Base-by-base conservation (phyloP, 1,140 invertebrate species). In the Polypedilum vanderplanki region DNA sequence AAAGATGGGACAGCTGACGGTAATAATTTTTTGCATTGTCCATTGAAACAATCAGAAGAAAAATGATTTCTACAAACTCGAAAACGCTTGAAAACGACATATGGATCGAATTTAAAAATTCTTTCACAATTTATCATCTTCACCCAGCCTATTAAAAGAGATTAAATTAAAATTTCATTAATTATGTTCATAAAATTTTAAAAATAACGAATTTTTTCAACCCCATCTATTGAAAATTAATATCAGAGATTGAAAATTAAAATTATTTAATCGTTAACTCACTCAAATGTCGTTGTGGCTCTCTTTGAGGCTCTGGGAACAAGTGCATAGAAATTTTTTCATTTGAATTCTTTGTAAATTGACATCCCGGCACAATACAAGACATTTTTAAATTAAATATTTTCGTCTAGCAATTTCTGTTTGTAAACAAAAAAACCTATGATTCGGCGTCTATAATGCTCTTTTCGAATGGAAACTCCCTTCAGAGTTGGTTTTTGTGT, bases 11-110 rank as follows among this genome's bases (percentile, higher is more conserved):
- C 24, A 33, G 74, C 74, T 5, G 8, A 64, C 8, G 15, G 18
- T 1, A 75, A 12, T 15, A 75, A 9, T 18, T 46, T 41, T 4
- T 46, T 46, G 17, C 74, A 75, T 4, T 24, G 41, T 24, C 74
- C 74, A 75, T 75, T 75, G n/a, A 75, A 75, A n/a, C 74, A 75
- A n/a, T 75, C 46, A 15, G 7, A 3, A 7, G 41, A 33, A 33
- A 75, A 75, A 33, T 75, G 74, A 65, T 22, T 17, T 18, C 74
- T 41, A 65, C 74, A 75, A 10, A 75, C 46, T 22, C 74, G 74
- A 75, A 57, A 75, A 24, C 24, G 8, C n/a, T 75, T 75, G n/a
- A 57, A 22, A 15, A 75, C 74, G 3, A 17, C n/a, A 12, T 22
- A n/a, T 33, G 74, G 41, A 64, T 75, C 74, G 10, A 22, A 10